Base-by-base conservation (phyloP, 2,113 vertebrate genomes). In the Phasianus colchicus region DNA sequence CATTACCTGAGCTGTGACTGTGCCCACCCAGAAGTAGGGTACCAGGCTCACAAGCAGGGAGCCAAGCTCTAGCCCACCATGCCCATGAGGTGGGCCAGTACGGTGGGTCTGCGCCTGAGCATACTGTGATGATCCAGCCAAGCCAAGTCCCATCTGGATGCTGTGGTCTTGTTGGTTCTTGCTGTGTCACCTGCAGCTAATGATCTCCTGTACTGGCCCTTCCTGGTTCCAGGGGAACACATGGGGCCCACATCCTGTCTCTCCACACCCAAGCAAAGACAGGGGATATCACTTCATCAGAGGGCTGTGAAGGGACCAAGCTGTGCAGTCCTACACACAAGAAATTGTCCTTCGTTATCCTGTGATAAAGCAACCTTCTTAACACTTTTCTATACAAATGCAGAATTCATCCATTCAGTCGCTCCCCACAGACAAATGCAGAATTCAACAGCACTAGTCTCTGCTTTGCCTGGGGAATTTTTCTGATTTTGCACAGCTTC, bases 401-500 rank as follows among this genome's bases (percentile, higher is more conserved):
- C 14, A 22, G 40, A 71, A 80, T 64, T 93, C 54, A 48, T 64
- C 75, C 10, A 29, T 50, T 81, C 80, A 47, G 57, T 88, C 48
- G 12, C 45, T 81, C 71, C 10, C 19, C 50, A 48, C 0, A 0
- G 57, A 36, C 83, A 70, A 93, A 83, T 52, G 38, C 40, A 63
- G 63, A 87, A 83, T 60, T 83, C 77, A 73, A 47, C 24, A 83
- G 80, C 86, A 72, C 4, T 5, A 78, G 47, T 36, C 64, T 77
- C 64, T 77, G 38, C 34, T 67, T 36, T 72, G 75, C 42, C 50
- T 86, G 55, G 42, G 30, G 36, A 86, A 11, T 29, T 77, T 93
- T 81, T 29, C 76, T 81, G 7, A 19, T 94, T 88, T 88, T 92
- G 42, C 32, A 67, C 69, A 71, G 69, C 57, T 96, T 94, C 76